A percentile compares a stretch with the other conserved stretches of the same genome.
Conservation (phyloP, 2,888 invertebrate genomes). For the Nemurella pictetii region DNA sequence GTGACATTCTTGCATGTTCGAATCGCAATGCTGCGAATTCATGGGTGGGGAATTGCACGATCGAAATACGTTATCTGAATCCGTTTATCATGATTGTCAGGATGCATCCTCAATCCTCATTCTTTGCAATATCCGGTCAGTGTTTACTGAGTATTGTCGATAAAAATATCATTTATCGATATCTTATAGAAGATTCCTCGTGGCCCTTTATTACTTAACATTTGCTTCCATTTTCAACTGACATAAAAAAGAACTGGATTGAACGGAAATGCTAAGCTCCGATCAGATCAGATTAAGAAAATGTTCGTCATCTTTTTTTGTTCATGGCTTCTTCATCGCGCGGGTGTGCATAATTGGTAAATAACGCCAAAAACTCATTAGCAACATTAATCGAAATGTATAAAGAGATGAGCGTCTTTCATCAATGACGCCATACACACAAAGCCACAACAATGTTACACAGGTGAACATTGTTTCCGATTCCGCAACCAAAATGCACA, state of each 20-base stretch:
- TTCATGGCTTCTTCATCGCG: background rate
- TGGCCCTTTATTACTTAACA: background rate
- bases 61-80: background rate
- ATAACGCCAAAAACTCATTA: background rate
- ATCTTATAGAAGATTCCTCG: background rate
- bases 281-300: background rate
- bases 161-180: background rate
- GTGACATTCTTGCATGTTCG: background rate
- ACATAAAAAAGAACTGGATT: background rate
- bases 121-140: background rate
- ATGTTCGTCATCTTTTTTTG: background rate
- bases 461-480: constrained; percentile 13
- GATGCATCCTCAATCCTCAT: background rate
- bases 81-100: background rate
- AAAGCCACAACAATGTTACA: background rate
- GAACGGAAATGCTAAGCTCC: background rate
- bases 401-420: background rate
- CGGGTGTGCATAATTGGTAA: background rate
- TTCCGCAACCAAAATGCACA: background rate
- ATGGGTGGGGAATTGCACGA: background rate
- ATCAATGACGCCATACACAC: background rate
- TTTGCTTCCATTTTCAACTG: too few species aligned
- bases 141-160: background rate
- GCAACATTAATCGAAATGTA: background rate
- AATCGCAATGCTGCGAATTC: background rate